Conservation (phyloP, 2,888 invertebrate genomes). For the Dryococelus australis region DNA sequence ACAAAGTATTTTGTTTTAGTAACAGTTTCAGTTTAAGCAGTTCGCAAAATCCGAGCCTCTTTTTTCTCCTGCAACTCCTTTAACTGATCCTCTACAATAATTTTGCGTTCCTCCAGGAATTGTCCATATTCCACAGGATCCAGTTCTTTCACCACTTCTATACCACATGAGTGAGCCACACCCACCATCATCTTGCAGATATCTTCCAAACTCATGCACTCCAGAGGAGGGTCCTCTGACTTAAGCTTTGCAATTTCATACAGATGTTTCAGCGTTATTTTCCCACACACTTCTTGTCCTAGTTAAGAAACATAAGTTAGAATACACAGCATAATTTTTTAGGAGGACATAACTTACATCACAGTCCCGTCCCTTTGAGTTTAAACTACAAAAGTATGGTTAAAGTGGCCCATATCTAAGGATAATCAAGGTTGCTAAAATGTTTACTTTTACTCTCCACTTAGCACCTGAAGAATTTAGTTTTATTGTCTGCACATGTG, state of each 20-base stretch:
- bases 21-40: conserved; percentile 59
- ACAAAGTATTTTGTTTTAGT: no score
- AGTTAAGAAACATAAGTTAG: conserved; percentile 47
- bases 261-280: conserved; percentile 91
- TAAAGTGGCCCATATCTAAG: no score
- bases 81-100: conserved; percentile 75
- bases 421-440: no score
- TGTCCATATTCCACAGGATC: conserved; percentile 80
- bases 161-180: conserved; percentile 81
- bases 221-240: conserved; percentile 79
- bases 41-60: conserved; percentile 91
- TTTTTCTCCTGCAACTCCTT: conserved; percentile 80
- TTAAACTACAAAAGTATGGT: no score
- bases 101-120: conserved; percentile 80
- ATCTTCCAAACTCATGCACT: conserved; percentile 69
- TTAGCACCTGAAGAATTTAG: no score
- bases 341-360: background rate
- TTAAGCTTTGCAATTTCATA: conserved; percentile 99
- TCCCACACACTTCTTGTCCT: conserved; percentile 84
- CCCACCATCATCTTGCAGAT: conserved; percentile 83
- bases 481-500: no score
- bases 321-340: conserved; percentile 16
- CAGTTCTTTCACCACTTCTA: conserved; percentile 80
- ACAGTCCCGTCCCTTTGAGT: no score
- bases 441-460: no score